Conservation (phyloP, 2,888 invertebrate genomes). For the Dusona sp. region DNA sequence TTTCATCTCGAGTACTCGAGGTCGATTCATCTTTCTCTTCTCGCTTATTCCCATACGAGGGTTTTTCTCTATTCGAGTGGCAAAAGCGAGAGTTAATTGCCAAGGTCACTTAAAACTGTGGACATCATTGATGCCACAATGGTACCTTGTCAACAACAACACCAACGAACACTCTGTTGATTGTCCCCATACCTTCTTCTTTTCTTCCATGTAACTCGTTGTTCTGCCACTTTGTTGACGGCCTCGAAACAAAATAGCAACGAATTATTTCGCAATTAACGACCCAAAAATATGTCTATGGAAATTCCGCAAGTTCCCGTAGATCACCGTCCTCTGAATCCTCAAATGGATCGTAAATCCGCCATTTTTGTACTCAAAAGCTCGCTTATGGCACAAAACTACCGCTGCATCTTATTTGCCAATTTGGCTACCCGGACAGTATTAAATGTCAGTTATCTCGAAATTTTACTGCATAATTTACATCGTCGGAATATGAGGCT, state of each 20-base stretch:
- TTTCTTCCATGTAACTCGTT: neutral
- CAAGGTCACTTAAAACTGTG: neutral
- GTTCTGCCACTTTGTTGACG: neutral
- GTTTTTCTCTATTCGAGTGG: neutral
- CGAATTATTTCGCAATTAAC: neutral
- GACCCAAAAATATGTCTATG: neutral
- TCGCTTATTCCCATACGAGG: neutral
- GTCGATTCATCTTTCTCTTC: conserved; percentile 1
- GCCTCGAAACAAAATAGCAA: neutral
- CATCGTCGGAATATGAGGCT: conserved; percentile 4
- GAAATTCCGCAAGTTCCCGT: neutral
- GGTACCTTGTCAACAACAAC: neutral
- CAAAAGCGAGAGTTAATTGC: neutral
- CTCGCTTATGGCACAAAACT: neutral
- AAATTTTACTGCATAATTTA: neutral
- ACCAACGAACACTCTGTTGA: neutral
- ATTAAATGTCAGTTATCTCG: neutral
- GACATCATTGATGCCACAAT: neutral
- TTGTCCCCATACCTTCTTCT: neutral
- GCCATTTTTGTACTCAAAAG: neutral
- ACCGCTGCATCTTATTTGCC: neutral
- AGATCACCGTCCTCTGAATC: neutral
- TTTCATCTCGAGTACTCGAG: conserved; percentile 1
- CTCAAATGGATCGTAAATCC: neutral
- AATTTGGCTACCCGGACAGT: neutral